Evolutionary conservation across 2,113 vertebrate species (phyloP), one percentile per base, ranked within the genome.

Genomic region (Mesoclemmys tuberculata): DNA sequence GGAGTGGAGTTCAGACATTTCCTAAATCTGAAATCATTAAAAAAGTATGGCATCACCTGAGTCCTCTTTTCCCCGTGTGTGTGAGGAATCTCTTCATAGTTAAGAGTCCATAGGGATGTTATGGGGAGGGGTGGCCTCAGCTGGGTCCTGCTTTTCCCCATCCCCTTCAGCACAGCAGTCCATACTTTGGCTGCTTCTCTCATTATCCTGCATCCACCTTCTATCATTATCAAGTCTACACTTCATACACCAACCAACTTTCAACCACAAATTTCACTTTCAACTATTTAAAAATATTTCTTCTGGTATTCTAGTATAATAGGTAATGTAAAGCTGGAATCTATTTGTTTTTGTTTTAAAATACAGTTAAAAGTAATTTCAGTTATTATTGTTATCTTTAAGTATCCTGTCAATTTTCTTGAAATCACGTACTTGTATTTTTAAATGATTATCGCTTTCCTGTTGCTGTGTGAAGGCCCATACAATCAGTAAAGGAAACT

Each of bases 331-430:
- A 85, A 48, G 3, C 49, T 41, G 1, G 84, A 21, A 14, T 64
- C 4, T 49, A 10, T 61, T 87, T 83, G 38, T 6, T 9, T 92
- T 95, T 85, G 8, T 93, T 92, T 44, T 56, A 35, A 75, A 92
- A 68, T 55, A 8, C 6, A 90, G 83, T 89, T 80, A 71, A 1
- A 68, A 88, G 11, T 46, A 48, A 77, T 26, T 87, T 90, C 10
- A 85, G 82, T 11, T 77, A 54, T 46, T 95, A 7, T 10, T 5
- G 1, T 64, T 84, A 8, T 81, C 12, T 78, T 61, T 44, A 35
- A 81, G 75, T 79, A 18, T 85, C 89, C 95, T 96, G 44, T n/a
- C 29, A 12, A 5, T 81, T 90, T 31, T 87, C 22, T 74, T 74
- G 18, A n/a, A 41, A 74, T 74, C 38, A 12, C 38, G 22, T 74